phyloP scores from a whole-genome alignment of 2,888 invertebrate species.

The Leptopilina syphax region DNA sequence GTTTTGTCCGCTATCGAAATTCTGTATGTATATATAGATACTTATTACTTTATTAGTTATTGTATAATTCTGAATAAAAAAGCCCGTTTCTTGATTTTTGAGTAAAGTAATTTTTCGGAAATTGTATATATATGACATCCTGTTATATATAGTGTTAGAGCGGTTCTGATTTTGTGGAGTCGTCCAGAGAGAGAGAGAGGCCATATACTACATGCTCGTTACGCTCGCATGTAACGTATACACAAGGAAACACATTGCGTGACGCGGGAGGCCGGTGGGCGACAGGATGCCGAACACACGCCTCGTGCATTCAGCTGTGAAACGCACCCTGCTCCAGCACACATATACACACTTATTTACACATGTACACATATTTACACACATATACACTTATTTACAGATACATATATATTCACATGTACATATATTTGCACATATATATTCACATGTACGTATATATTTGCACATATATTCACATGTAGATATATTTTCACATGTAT shows the following conservation, averaged over 20 bases:
- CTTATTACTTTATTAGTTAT: no score
- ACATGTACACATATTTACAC: no score
- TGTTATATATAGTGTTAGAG: not conserved
- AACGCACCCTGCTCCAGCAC: slow-evolving; percentile 49
- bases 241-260: slow-evolving; percentile 57
- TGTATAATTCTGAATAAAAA: no score
- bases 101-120: not conserved
- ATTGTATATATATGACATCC: not conserved
- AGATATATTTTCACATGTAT: no score
- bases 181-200: not conserved
- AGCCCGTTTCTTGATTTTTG: not conserved
- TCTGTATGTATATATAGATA: no score
- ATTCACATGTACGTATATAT: no score
- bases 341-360: no score
- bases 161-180: slow-evolving; percentile 7
- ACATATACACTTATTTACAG: no score
- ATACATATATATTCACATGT: no score
- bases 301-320: slow-evolving; percentile 65
- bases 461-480: no score
- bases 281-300: slow-evolving; percentile 67
- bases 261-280: slow-evolving; percentile 63
- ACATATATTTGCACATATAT: not conserved
- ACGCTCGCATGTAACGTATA: slow-evolving; percentile 15
- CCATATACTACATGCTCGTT: slow-evolving; percentile 9
- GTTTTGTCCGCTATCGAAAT: no score